Conservation (phyloP, 1,140 invertebrate genomes). For the Leptonema lineaticorne region DNA sequence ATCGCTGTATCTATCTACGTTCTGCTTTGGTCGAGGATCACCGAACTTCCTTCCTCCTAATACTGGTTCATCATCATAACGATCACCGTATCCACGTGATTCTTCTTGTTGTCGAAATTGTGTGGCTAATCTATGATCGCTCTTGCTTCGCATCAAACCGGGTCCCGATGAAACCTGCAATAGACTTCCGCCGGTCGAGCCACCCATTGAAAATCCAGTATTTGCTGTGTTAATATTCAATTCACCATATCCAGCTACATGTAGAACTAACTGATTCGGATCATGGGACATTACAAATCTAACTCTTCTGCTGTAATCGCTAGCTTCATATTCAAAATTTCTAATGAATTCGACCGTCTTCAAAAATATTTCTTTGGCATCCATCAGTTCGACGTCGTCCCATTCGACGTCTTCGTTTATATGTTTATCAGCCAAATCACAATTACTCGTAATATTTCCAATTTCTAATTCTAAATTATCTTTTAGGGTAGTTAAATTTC, state of each 20-base stretch:
- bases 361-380: slow-evolving; percentile 91
- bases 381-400: slow-evolving; percentile 87
- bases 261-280: slow-evolving; percentile 83
- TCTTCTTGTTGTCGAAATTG: slow-evolving; percentile 87
- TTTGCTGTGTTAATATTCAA: slow-evolving; percentile 71
- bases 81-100: slow-evolving; percentile 56
- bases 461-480: slow-evolving; percentile 92
- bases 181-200: slow-evolving; percentile 49
- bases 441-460: slow-evolving; percentile 90
- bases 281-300: slow-evolving; percentile 85
- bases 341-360: slow-evolving; percentile 92
- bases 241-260: slow-evolving; percentile 84
- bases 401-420: slow-evolving; percentile 84
- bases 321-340: slow-evolving; percentile 89
- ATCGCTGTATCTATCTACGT: slow-evolving; percentile 54
- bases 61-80: slow-evolving; percentile 61
- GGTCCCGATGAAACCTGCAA: slow-evolving; percentile 62
- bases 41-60: slow-evolving; percentile 73
- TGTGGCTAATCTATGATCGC: slow-evolving; percentile 86
- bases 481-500: slow-evolving; percentile 81
- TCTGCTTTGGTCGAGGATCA: slow-evolving; percentile 59
- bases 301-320: slow-evolving; percentile 83
- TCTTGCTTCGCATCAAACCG: slow-evolving; percentile 89
- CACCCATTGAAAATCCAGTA: slow-evolving; percentile 56
- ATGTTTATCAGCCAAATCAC: slow-evolving; percentile 93